These are phyloP conservation scores for Caenorhabditis angaria DNA, from an alignment of 2,888 invertebrate genomes.

Conservation along the genomic window DNA sequence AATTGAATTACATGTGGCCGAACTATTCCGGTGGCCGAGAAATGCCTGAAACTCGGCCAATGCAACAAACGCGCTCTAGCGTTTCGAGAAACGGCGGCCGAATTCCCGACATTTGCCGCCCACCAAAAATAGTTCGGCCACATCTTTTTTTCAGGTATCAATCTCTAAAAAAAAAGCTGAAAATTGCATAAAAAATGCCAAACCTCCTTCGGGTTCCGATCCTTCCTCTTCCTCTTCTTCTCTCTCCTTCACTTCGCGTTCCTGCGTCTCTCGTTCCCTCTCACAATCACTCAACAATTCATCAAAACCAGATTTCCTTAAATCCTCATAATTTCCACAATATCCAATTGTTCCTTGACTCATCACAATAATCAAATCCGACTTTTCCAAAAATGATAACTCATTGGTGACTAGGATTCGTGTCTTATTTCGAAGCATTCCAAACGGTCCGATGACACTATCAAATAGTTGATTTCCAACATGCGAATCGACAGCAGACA, in stretches of 20 bases:
- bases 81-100: too few species aligned
- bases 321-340: constrained; percentile 65
- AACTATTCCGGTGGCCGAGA: too few species aligned
- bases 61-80: too few species aligned
- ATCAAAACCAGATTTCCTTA: constrained; percentile 63
- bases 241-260: constrained; percentile 34
- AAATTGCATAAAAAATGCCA: too few species aligned
- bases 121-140: too few species aligned
- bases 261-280: constrained; percentile 47
- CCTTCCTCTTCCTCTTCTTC: constrained; percentile 32
- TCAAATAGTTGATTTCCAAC: constrained; percentile 86
- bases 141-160: not conserved
- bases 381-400: constrained; percentile 88
- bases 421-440: constrained; percentile 77
- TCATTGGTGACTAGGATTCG: constrained; percentile 93
- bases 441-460: constrained; percentile 69
- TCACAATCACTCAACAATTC: constrained; percentile 67
- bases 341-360: constrained; percentile 74
- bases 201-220: constrained; percentile 53
- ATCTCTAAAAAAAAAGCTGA: not conserved
- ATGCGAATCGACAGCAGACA: constrained; percentile 93
- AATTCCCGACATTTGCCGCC: too few species aligned
- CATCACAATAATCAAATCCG: constrained; percentile 89
- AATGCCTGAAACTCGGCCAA: too few species aligned
- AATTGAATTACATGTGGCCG: too few species aligned